These are phyloP conservation scores for Archocentrus centrarchus DNA, from an alignment of 2,113 vertebrate genomes.

Conservation along the genomic window DNA sequence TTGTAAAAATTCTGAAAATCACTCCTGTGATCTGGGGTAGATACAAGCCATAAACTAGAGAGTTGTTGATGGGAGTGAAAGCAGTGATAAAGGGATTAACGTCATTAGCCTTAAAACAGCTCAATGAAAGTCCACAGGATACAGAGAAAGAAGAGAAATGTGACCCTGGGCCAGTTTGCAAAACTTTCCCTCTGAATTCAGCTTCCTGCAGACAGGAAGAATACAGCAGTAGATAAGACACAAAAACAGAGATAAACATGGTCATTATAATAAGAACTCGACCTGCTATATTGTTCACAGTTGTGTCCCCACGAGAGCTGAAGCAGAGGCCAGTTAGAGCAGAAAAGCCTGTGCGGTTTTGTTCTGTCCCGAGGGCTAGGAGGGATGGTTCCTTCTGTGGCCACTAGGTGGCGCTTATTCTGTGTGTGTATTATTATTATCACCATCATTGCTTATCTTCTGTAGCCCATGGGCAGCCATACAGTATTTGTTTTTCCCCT, in stretches of 20 bases:
- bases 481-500: too few relatives aligned
- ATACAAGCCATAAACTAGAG: not conserved
- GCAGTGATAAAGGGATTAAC: not conserved
- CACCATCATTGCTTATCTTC: too few relatives aligned
- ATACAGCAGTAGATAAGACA: conserved; percentile 36
- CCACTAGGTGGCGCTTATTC: too few relatives aligned
- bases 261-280: accelerated
- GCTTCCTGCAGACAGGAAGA: not conserved
- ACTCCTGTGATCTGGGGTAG: conserved; percentile 19
- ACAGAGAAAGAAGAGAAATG: not conserved
- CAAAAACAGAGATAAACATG: not conserved
- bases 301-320: conserved; percentile 25
- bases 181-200: not conserved
- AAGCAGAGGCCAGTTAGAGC: conserved; percentile 27
- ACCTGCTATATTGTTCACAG: not conserved
- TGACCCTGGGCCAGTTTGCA: too few relatives aligned
- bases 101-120: not conserved
- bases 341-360: conserved; percentile 13
- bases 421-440: too few relatives aligned
- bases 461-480: too few relatives aligned
- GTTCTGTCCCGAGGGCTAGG: too few relatives aligned
- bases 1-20: too few relatives aligned
- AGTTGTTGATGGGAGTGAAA: conserved; percentile 32
- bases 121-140: not conserved
- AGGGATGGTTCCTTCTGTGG: too few relatives aligned